Percentiles rank a stretch among this genome's conserved stretches.
These are phyloP conservation scores for Ennomos quercinarius DNA, from an alignment of 2,888 invertebrate species.

Conservation along the genomic window DNA sequence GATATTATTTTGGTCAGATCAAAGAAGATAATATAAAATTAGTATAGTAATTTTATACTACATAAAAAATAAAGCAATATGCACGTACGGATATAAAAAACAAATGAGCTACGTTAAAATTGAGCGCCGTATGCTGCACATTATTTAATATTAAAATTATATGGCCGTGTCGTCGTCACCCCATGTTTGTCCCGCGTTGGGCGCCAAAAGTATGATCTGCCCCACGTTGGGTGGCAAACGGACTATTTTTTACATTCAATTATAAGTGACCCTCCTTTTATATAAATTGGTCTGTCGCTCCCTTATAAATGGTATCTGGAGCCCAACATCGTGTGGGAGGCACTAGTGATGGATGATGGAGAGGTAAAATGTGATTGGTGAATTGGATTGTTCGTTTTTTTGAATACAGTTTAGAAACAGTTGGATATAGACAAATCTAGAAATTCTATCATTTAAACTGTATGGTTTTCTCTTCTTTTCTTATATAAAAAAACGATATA, in stretches of 20 bases:
- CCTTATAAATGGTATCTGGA: conserved; percentile 75
- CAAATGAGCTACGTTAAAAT: conserved; percentile 44
- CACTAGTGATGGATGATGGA: conserved; percentile 62
- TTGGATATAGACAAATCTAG: neutral
- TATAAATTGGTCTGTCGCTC: conserved; percentile 81
- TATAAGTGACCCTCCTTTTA: conserved; percentile 75
- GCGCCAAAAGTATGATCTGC: conserved; percentile 35
- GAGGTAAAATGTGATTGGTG: conserved; percentile 59
- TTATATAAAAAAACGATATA: too few relatives aligned
- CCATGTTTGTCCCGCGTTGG: conserved; percentile 34
- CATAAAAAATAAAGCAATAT: conserved; percentile 19
- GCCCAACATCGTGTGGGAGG: conserved; percentile 75
- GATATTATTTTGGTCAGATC: too few relatives aligned
- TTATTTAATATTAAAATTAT: conserved; percentile 78
- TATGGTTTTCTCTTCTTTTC: too few relatives aligned
- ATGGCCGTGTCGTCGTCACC: conserved; percentile 56
- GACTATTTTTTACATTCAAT: conserved; percentile 82
- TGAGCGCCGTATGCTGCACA: conserved; percentile 60
- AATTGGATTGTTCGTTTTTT: conserved; percentile 32
- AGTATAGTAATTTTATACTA: too few relatives aligned
- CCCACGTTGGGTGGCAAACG: conserved; percentile 62
- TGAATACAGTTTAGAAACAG: conserved; percentile 15
- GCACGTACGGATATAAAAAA: conserved; percentile 28
- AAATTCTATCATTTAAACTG: too few relatives aligned
- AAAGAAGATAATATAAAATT: too few relatives aligned